Evolutionary conservation across 2,888 invertebrate species (phyloP), one percentile per base, ranked within the genome.

Genomic region (Anoncus sp.): DNA sequence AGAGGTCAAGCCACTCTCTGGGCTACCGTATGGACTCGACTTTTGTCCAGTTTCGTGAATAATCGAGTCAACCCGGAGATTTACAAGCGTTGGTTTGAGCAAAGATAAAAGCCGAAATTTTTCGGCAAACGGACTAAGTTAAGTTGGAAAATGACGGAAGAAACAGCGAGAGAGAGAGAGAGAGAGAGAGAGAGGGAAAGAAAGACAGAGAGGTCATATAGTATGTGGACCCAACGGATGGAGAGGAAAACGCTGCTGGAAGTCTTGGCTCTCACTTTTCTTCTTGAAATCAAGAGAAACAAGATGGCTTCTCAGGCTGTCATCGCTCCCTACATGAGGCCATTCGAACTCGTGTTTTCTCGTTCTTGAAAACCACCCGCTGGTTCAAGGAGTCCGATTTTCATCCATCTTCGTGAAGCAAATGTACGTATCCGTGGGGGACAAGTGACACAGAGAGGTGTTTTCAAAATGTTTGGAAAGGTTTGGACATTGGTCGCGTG

Each of bases 401-500:
- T 53, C 69, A 69, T 67, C 69, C 69, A 62, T 71, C 51, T 71
- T 71, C 38, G 51, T 47, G 20, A 35, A 43, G 18, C 12, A 22
- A 14, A 27, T n/a, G 20, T 63, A 62, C 10, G 10, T 16, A 38
- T 40, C 45, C 35, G n/a, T 24, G 2, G 20, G 43, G 62, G 16
- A 55, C 63, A 35, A 63, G 57, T 47, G 63, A 57, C 63, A 72
- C 63, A 24, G 35, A 14, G 53, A 86, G 81, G 82, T 85, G 86
- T 87, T 88, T 87, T 81, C 82, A 85, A 86, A 88, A 87, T 88
- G 86, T 88, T 87, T 87, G 81, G 83, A 81, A 85, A 78, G 81
- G 81, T 85, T n/a, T 85, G 87, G 85, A 87, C 86, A 85, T 75
- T 60, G 77, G 83, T 80, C 86, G 83, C 85, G 86, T 87, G 87